Conservation (phyloP, 2,888 invertebrate genomes). For the Leucozona laternaria region DNA sequence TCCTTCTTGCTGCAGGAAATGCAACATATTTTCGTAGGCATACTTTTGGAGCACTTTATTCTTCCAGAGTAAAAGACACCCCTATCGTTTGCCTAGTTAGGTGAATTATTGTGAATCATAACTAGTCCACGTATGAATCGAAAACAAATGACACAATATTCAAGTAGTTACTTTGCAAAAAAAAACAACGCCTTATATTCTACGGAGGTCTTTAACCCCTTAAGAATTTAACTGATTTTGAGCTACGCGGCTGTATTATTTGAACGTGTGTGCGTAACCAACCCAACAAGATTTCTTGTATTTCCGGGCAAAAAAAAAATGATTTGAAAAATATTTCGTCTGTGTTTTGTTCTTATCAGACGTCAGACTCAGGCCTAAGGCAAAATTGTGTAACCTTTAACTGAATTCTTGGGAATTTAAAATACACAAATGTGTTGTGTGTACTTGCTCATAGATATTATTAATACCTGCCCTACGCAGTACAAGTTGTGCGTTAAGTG, state of each 20-base stretch:
- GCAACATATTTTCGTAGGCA: too few relatives aligned
- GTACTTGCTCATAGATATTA: background rate
- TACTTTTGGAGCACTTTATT: too few relatives aligned
- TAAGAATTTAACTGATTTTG: background rate
- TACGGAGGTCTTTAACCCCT: background rate
- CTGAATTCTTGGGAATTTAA: background rate
- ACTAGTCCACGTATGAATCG: background rate
- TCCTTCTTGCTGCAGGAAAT: too few relatives aligned
- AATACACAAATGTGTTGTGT: background rate
- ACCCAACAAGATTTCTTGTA: background rate
- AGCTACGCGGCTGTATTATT: background rate
- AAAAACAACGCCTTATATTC: background rate
- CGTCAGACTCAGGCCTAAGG: background rate
- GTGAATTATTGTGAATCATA: too few relatives aligned
- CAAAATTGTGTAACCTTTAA: conserved; percentile 17
- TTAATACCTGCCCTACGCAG: background rate
- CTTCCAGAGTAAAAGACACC: too few relatives aligned
- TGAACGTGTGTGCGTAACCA: background rate
- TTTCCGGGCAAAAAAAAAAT: conserved; percentile 26
- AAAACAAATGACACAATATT: background rate
- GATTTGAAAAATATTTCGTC: background rate
- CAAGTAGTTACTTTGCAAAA: background rate
- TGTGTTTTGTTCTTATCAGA: conserved; percentile 10
- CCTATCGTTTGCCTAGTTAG: too few relatives aligned
- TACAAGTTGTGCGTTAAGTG: too few relatives aligned